Evolutionary conservation across 2,797 vertebrate genomes (phyloP), one percentile per base, ranked within the genome.

Genomic region (Percopsis omiscomaycus): DNA sequence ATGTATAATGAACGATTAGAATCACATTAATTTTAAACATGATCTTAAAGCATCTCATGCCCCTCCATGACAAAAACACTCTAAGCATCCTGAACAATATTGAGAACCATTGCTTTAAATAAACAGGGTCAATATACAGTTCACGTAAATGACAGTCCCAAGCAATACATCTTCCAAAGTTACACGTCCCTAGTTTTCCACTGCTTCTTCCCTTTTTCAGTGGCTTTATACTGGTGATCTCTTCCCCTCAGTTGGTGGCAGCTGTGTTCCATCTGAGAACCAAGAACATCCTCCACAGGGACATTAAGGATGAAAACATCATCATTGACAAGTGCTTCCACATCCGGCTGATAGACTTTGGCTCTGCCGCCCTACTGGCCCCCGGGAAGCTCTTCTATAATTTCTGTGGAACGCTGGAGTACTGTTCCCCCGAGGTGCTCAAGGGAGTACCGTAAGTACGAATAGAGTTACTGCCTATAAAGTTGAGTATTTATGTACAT

Each of bases 271-370:
- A 98, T 72, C 90, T 98, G 66, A 95, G 89, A 74, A 84, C 83
- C 0, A 88, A 90, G 75, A 88, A 86, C 77, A 93, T 98, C 72
- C 85, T 98, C 16, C 96, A 98, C 72, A 89, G 96, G 42, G 97
- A 98, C 78, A 98, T 98, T 75, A 99, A 99, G 83, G 96, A 98
- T n/a, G 96, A 98, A 86, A 98, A 98, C 80, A 93, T 97, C 11
- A 94, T 98, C 62, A 97, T 98, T 3, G 94, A 95, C 30, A 93
- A 94, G 49, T 92, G 94, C 80, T 98, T 98, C 85, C 93, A 94
- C 2, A 92, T 97, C 70, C 94, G 92, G 78, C 89, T 98, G 55
- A 96, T 98, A 22, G 96, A 98, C 79, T 99, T 98, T 1, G 96
- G 96, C 68, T 99, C 97, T 0, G 95, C 95, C 10, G 91, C 94